Base-by-base conservation (phyloP, 2,797 vertebrate genomes). In the Rhodeus uyekii region DNA sequence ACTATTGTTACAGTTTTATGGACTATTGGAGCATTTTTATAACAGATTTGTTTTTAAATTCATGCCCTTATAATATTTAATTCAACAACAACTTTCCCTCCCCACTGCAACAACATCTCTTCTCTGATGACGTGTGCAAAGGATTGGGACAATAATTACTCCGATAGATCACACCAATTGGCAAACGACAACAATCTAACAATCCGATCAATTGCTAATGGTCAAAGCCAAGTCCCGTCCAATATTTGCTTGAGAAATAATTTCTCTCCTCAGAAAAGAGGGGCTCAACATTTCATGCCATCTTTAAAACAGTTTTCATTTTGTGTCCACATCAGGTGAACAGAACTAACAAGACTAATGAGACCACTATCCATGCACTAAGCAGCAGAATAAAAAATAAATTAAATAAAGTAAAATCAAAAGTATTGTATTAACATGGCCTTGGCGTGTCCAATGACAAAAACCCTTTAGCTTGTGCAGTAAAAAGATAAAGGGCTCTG, bases 401-500 rank as follows among this genome's bases (percentile, higher is more conserved):
- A 63, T 16, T 22, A 71, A 71, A 77, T 48, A 48, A 42, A 42
- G 44, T 39, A 58, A 16, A 27, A 22, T 46, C 0, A 44, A 72
- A 50, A 76, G 38, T 53, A 61, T 13, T 14, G 32, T 50, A 74
- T 64, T 75, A 78, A 68, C 76, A 38, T 63, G 53, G 65, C 50
- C 44, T 85, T 58, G 67, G 32, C 76, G 71, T 79, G 60, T 80
- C 71, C 74, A 63, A 80, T 69, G 80, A 82, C 64, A 82, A 77
- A n/a, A 86, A 71, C 58, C 36, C 78, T 44, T 67, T 67, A 81
- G 69, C 77, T 50, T 81, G 63, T 71, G 48, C 12, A 27, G 53
- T 77, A 83, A 76, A 79, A 78, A 83, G 79, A 77, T 83, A 83
- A 83, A 85, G 73, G 80, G 78, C 44, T 60, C 50, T 3, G 39